Percentiles rank a stretch among this genome's conserved stretches.
Evolutionary conservation across 92 coral and sea anemone species (phyloP).

Genomic region (Isaurus tuberculatus): DNA sequence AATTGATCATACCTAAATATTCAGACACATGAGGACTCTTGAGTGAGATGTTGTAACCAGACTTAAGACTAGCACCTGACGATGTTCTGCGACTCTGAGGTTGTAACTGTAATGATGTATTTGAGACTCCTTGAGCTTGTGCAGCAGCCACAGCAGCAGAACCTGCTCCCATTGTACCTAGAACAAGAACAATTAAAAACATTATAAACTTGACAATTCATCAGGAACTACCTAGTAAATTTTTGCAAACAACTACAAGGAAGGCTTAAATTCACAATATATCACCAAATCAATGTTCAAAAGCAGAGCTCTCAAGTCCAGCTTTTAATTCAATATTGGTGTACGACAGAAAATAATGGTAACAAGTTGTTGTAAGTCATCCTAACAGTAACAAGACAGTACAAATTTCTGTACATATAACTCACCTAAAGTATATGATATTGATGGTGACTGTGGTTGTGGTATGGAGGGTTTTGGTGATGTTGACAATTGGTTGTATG

Average conservation of each 20-base stretch:
- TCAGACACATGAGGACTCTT: conserved; percentile 57
- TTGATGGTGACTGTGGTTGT: conserved; percentile 84
- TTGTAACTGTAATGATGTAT: conserved; percentile 63
- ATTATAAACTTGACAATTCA: no score
- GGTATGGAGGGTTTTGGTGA: conserved; percentile 86
- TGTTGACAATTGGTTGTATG: conserved; percentile 85
- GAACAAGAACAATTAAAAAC: background rate
- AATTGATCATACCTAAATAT: conserved; percentile 61
- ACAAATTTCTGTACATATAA: no score
- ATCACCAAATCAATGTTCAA: no score
- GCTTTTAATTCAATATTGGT: no score
- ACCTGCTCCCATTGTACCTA: conserved; percentile 91
- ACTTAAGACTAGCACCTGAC: conserved; percentile 73
- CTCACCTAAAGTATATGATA: conserved; percentile 84
- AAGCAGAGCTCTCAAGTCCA: no score
- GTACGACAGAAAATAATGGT: no score
- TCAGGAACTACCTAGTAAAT: no score
- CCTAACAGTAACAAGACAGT: no score
- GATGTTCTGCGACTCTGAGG: conserved; percentile 84
- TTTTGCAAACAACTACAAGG: no score
- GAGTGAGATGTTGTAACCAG: conserved; percentile 66
- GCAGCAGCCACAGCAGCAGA: conserved; percentile 87
- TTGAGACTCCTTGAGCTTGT: conserved; percentile 72
- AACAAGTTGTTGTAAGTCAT: no score
- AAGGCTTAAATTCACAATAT: no score